A percentile compares a stretch with the other conserved stretches of the same genome.
phyloP scores from a whole-genome alignment of 2,888 invertebrate species.

The Leptopilina syphax region DNA sequence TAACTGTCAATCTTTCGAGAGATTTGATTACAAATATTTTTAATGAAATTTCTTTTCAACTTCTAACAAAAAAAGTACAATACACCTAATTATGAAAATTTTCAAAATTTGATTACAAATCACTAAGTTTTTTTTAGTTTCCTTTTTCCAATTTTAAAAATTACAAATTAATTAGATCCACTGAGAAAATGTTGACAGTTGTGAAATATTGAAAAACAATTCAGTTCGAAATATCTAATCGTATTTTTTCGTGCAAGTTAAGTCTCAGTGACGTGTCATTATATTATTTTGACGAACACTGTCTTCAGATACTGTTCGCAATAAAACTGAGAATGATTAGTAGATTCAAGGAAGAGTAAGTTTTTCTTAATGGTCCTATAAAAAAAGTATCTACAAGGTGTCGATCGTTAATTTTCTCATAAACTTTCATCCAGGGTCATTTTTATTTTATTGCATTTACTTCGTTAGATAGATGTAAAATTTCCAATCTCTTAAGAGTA shows the following conservation, averaged over 20 bases:
- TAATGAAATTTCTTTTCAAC: background rate
- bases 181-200: no score
- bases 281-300: background rate
- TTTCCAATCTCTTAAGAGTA: conserved; percentile 22
- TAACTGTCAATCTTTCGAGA: background rate
- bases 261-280: no score
- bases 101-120: no score
- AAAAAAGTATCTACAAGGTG: conserved; percentile 51
- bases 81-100: no score
- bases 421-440: conserved; percentile 11
- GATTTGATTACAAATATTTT: background rate
- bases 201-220: no score
- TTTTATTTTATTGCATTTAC: conserved; percentile 14
- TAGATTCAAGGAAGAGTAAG: conserved; percentile 4
- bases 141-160: no score
- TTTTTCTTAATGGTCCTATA: conserved; percentile 41
- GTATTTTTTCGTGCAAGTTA: no score
- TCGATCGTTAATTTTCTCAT: conserved; percentile 49
- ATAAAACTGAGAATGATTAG: conserved; percentile 22
- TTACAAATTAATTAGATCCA: no score
- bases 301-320: conserved; percentile 7
- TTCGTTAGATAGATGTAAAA: conserved; percentile 12
- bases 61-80: no score
- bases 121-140: no score
- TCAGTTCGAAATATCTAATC: no score